phyloP scores from a whole-genome alignment of 2,888 invertebrate species.

The Tinea trinotella region DNA sequence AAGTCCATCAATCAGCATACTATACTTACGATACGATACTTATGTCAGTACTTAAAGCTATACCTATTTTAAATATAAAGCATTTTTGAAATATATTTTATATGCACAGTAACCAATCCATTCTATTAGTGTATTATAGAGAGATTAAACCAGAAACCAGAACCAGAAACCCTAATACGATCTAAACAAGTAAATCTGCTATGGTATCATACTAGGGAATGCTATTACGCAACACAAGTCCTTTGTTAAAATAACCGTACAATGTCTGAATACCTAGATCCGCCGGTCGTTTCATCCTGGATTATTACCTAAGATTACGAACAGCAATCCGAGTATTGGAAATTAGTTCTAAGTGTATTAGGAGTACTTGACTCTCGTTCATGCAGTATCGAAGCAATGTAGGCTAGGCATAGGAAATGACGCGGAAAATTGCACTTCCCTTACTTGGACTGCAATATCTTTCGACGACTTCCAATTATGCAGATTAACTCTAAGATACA shows the following conservation, averaged over 20 bases:
- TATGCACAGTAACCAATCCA: too few species aligned
- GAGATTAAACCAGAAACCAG: too few species aligned
- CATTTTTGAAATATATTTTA: too few species aligned
- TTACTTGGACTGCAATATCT: slow-evolving; percentile 67
- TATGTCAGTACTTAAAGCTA: too few species aligned
- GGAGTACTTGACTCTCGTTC: slow-evolving; percentile 23
- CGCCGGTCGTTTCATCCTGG: slow-evolving; percentile 1
- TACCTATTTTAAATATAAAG: too few species aligned
- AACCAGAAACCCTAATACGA: not conserved
- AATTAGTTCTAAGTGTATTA: slow-evolving; percentile 18
- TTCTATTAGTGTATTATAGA: too few species aligned
- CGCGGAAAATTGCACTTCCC: slow-evolving; percentile 67
- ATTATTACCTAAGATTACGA: slow-evolving; percentile 15
- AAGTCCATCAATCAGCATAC: too few species aligned
- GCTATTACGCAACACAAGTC: slow-evolving; percentile 1
- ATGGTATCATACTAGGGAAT: not conserved
- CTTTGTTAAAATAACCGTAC: slow-evolving; percentile 12
- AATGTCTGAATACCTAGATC: not conserved
- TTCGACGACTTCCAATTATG: slow-evolving; percentile 67
- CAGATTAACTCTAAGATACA: slow-evolving; percentile 59
- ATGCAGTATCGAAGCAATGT: slow-evolving; percentile 40
- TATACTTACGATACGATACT: too few species aligned
- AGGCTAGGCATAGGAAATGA: slow-evolving; percentile 62
- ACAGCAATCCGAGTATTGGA: slow-evolving; percentile 7
- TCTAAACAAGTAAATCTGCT: not conserved